Percentiles rank a stretch among this genome's conserved stretches.
Conservation (phyloP, 1,140 invertebrate genomes). For the Drosophila quadrilineata region DNA sequence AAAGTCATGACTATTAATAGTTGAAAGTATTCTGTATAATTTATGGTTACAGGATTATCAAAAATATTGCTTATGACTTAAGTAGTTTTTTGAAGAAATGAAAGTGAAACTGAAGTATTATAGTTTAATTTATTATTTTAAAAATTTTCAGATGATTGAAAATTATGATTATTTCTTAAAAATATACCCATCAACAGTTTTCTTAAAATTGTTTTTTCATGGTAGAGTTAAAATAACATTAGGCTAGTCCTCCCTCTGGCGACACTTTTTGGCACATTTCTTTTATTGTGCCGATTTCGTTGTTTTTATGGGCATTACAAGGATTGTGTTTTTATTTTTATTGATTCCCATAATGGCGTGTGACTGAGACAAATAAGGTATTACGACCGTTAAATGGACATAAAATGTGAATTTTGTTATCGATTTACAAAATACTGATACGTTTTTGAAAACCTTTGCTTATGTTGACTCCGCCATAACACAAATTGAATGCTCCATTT, state of each 20-base stretch:
- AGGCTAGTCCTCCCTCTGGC: neutral
- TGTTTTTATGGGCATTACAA: slow-evolving; percentile 37
- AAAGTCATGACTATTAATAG: no score
- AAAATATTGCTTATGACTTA: no score
- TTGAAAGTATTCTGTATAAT: no score
- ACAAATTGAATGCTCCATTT: slow-evolving; percentile 50
- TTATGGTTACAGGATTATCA: no score
- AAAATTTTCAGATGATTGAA: no score
- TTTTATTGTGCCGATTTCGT: slow-evolving; percentile 19
- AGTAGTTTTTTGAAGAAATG: no score
- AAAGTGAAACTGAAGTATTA: no score
- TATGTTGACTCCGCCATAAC: slow-evolving; percentile 34
- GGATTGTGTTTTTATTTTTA: slow-evolving; percentile 69
- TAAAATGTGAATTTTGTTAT: slow-evolving; percentile 50
- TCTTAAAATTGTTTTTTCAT: neutral
- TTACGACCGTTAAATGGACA: slow-evolving; percentile 33
- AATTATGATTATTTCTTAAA: no score
- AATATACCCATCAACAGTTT: neutral
- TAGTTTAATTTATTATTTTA: no score
- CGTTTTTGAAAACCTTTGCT: slow-evolving; percentile 45
- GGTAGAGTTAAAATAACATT: slow-evolving; percentile 1
- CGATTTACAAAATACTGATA: slow-evolving; percentile 48
- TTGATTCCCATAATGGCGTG: slow-evolving; percentile 36
- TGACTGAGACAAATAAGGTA: slow-evolving; percentile 27
- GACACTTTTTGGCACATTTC: slow-evolving; percentile 17